Conservation (phyloP, 2,113 vertebrate genomes). For the Lepus europaeus region DNA sequence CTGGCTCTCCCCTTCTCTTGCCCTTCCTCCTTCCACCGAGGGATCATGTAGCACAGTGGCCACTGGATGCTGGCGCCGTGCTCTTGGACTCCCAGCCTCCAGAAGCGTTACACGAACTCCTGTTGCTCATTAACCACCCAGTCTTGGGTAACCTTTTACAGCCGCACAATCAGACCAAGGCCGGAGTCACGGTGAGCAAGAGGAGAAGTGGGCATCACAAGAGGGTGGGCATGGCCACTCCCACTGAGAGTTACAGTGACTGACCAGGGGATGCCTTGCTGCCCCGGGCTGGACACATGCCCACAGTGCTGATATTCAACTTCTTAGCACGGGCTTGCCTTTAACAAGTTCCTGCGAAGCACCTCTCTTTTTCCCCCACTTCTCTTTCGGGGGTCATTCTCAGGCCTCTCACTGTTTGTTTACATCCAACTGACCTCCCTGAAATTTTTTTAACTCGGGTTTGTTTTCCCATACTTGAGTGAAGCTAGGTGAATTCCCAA, state of each 20-base stretch:
- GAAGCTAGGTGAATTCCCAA: neutral
- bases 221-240: too few relatives aligned
- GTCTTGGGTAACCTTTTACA: neutral
- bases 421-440: neutral
- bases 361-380: neutral
- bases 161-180: neutral
- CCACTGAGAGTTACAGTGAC: neutral
- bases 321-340: rapidly evolving
- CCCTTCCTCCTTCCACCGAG: neutral
- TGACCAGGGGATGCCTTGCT: neutral
- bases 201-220: neutral
- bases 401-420: neutral
- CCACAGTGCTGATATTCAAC: neutral
- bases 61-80: neutral
- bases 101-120: neutral
- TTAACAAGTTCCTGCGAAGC: neutral
- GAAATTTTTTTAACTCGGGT: neutral
- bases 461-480: neutral
- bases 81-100: neutral
- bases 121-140: neutral
- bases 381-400: neutral
- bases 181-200: neutral
- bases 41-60: neutral
- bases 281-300: neutral
- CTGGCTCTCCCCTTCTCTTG: neutral